phyloP scores from a whole-genome alignment of 1,140 invertebrate species.

The Drosophila nannoptera region DNA sequence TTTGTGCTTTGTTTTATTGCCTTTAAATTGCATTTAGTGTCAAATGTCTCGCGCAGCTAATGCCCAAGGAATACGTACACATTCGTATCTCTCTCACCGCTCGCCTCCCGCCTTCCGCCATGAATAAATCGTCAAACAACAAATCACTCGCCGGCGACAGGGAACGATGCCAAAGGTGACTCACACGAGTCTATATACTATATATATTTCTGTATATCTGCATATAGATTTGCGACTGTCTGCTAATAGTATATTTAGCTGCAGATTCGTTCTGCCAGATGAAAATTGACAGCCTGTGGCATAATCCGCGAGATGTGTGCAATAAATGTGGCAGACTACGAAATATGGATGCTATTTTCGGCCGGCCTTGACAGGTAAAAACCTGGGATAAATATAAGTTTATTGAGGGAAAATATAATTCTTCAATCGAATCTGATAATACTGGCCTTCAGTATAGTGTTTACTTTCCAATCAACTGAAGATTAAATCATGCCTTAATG shows the following conservation, averaged over 20 bases:
- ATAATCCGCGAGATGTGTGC: slow-evolving; percentile 2
- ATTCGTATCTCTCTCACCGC: background rate
- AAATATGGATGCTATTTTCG: slow-evolving; percentile 41
- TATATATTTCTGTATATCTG: slow-evolving; percentile 49
- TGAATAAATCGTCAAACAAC: slow-evolving; percentile 64
- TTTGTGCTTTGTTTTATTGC: slow-evolving; percentile 73
- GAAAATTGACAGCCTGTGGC: slow-evolving; percentile 50
- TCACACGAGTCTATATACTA: slow-evolving; percentile 39
- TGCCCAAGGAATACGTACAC: slow-evolving; percentile 30
- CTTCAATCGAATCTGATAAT: no score
- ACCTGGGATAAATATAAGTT: background rate
- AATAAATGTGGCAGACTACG: slow-evolving; percentile 14
- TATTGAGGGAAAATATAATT: no score
- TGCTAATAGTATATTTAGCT: slow-evolving; percentile 39
- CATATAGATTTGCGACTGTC: slow-evolving; percentile 10
- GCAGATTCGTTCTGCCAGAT: slow-evolving; percentile 26
- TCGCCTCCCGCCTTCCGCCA: slow-evolving; percentile 38
- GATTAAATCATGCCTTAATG: no score
- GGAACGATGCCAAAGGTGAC: slow-evolving; percentile 52
- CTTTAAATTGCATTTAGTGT: slow-evolving; percentile 76
- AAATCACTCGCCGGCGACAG: slow-evolving; percentile 58
- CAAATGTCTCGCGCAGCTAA: slow-evolving; percentile 66
- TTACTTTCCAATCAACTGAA: no score
- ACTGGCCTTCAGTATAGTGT: no score
- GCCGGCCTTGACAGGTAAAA: slow-evolving; percentile 40